Percentiles rank a stretch among this genome's conserved stretches.
Conservation (phyloP, 1,140 invertebrate genomes). For the Eufriesea mexicana region DNA sequence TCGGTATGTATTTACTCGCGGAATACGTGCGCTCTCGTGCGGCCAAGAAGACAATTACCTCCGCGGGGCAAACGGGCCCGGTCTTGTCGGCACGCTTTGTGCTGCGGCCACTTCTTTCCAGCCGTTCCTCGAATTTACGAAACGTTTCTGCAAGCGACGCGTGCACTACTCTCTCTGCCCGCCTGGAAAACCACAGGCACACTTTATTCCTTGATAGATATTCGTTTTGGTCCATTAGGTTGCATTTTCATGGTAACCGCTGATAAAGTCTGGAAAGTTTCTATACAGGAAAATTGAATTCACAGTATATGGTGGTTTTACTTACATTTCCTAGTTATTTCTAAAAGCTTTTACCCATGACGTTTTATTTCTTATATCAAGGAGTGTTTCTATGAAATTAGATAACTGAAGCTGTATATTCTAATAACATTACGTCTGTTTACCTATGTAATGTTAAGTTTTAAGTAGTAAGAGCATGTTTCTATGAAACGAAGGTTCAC, state of each 20-base stretch:
- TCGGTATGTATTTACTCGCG: constrained; percentile 37
- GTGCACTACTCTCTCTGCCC: background rate
- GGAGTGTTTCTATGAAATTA: background rate
- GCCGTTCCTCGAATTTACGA: constrained; percentile 39
- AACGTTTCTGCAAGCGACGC: constrained; percentile 33
- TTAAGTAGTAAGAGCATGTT: background rate
- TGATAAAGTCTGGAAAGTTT: background rate
- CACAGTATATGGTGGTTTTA: too few species aligned
- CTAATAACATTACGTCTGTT: background rate
- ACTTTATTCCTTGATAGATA: background rate
- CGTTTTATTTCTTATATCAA: background rate
- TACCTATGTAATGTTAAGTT: background rate
- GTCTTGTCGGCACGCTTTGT: constrained; percentile 42
- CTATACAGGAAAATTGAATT: too few species aligned
- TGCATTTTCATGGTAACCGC: background rate
- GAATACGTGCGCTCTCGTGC: constrained; percentile 47
- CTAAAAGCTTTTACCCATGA: too few species aligned
- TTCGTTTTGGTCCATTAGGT: background rate
- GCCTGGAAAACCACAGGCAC: background rate
- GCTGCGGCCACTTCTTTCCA: constrained; percentile 18
- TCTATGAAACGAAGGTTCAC: background rate
- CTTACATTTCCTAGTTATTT: too few species aligned
- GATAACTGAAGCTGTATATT: background rate
- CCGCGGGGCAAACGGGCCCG: constrained; percentile 45
- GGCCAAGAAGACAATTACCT: constrained; percentile 50